Percentiles rank a stretch among this genome's conserved stretches.
Conservation (phyloP, 2,888 invertebrate species). For the Phengaris alcon region DNA sequence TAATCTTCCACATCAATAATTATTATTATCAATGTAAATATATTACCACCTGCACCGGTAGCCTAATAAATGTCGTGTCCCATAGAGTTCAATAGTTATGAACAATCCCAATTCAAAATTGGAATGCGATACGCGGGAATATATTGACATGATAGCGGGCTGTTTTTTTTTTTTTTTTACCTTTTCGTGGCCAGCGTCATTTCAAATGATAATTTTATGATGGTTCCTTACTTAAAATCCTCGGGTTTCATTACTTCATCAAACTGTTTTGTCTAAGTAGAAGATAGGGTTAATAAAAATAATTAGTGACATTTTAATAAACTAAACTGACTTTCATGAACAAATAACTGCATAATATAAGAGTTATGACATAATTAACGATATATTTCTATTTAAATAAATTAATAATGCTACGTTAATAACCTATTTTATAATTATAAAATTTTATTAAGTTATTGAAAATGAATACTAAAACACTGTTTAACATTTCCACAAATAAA, state of each 20-base stretch:
- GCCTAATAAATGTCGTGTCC: conserved; percentile 20
- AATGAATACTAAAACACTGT: background rate
- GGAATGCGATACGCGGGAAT: conserved; percentile 23
- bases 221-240: conserved; percentile 3
- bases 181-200: background rate
- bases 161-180: background rate
- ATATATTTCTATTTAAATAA: too few relatives aligned
- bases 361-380: too few relatives aligned
- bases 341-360: background rate
- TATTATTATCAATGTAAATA: background rate
- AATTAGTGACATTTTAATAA: background rate
- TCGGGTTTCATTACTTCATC: background rate
- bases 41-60: conserved; percentile 4
- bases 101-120: conserved; percentile 22
- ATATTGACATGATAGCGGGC: conserved; percentile 9
- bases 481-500: background rate
- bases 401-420: too few relatives aligned
- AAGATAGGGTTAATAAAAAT: background rate
- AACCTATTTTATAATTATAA: background rate
- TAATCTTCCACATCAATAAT: background rate
- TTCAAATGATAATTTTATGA: background rate
- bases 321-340: background rate
- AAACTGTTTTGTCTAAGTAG: background rate
- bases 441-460: background rate
- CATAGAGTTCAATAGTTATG: conserved; percentile 6